phyloP scores from a whole-genome alignment of 2,113 vertebrate genomes.

The Capra hircus region DNA sequence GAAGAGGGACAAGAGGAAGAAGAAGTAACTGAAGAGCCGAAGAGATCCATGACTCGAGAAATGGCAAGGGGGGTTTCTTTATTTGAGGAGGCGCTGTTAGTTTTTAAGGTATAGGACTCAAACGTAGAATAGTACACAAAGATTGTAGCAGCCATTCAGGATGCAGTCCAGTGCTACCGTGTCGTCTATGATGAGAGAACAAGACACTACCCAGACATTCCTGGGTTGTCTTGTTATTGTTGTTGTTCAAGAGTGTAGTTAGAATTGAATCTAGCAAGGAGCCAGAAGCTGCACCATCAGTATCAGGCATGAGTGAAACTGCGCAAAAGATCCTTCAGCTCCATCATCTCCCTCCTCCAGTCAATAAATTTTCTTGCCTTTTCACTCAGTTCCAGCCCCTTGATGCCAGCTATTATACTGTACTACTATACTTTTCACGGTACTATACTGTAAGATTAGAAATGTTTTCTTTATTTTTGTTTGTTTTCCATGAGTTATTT shows the following conservation, averaged over 20 bases:
- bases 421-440: neutral
- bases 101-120: neutral
- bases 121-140: neutral
- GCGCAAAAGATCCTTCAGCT: neutral
- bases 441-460: neutral
- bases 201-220: neutral
- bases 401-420: neutral
- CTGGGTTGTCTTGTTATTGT: neutral
- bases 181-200: neutral
- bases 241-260: neutral
- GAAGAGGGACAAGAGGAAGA: neutral
- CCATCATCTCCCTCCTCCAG: neutral
- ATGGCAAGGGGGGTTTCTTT: neutral
- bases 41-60: neutral
- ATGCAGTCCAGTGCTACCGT: neutral
- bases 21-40: neutral
- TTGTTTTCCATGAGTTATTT: neutral
- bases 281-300: neutral
- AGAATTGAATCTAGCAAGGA: neutral
- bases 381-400: neutral
- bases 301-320: neutral
- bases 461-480: neutral
- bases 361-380: neutral
- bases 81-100: neutral
- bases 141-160: neutral